Conservation (phyloP, 2,797 vertebrate species). For the Pantherophis alleghaniensis region DNA sequence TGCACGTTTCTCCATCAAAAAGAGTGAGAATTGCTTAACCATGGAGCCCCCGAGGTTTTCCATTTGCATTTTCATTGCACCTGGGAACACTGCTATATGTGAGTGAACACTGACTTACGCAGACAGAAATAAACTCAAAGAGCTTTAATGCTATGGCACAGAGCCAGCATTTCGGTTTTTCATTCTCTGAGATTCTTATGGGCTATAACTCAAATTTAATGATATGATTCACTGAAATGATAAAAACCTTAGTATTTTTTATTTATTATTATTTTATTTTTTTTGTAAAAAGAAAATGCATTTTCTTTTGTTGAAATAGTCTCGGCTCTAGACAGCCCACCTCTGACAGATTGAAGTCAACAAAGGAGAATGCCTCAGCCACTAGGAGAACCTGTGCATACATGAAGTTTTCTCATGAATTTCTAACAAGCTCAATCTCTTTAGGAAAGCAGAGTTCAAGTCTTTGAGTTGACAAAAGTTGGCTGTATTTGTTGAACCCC, state of each 20-base stretch:
- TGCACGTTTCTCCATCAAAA: slow-evolving; percentile 57
- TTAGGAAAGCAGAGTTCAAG: slow-evolving; percentile 23
- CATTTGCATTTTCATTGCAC: slow-evolving; percentile 73
- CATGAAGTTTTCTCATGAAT: slow-evolving; percentile 42
- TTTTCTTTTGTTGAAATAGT: slow-evolving; percentile 35
- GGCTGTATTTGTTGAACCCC: slow-evolving; percentile 22
- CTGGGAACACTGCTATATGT: slow-evolving; percentile 60
- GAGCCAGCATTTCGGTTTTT: slow-evolving; percentile 66
- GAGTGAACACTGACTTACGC: slow-evolving; percentile 65
- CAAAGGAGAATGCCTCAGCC: slow-evolving; percentile 12
- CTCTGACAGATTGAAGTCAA: slow-evolving; percentile 30
- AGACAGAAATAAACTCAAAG: slow-evolving; percentile 69
- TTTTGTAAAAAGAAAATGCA: slow-evolving; percentile 46
- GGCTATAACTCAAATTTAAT: slow-evolving; percentile 72
- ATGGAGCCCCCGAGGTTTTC: slow-evolving; percentile 63
- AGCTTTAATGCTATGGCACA: slow-evolving; percentile 65
- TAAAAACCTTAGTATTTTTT: slow-evolving; percentile 61
- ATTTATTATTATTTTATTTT: too few species aligned
- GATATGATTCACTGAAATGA: slow-evolving; percentile 68
- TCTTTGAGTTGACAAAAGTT: slow-evolving; percentile 42
- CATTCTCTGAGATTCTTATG: slow-evolving; percentile 62
- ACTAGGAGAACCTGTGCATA: not conserved
- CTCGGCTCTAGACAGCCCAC: slow-evolving; percentile 36
- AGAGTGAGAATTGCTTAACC: slow-evolving; percentile 59
- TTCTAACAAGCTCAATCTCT: slow-evolving; percentile 5